phyloP scores from a whole-genome alignment of 2,888 invertebrate genomes.

The Eristalis arbustorum region DNA sequence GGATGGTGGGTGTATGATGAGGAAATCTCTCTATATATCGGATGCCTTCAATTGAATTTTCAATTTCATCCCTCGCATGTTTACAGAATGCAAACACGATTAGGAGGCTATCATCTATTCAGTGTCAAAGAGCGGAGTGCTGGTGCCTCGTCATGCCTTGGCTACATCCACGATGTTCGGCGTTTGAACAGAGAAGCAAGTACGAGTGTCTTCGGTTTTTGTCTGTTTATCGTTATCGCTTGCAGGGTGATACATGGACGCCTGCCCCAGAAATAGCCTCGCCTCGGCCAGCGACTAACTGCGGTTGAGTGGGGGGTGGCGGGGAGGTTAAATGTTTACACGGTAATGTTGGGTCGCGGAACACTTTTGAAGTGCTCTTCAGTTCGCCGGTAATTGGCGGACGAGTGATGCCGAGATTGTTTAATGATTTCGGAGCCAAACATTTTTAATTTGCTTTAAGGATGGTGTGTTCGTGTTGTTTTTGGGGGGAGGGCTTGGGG shows the following conservation, averaged over 20 bases:
- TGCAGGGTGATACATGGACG: conserved; percentile 11
- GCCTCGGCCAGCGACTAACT: not conserved
- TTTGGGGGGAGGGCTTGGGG: not conserved
- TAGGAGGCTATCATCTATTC: not conserved
- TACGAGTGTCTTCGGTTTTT: conserved; percentile 8
- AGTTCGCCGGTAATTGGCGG: conserved; percentile 22
- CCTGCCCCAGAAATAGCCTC: conserved; percentile 36
- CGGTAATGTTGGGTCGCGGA: not conserved
- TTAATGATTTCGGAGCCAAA: conserved; percentile 20
- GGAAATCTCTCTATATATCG: conserved; percentile 6
- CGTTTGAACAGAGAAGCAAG: not conserved
- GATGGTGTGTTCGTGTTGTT: not conserved
- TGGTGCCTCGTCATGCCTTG: not conserved
- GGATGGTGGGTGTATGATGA: not conserved
- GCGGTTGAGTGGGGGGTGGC: not conserved
- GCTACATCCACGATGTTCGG: too few species aligned
- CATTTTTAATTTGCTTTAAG: not conserved
- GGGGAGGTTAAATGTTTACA: conserved; percentile 28
- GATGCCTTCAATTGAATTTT: conserved; percentile 26
- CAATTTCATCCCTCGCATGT: conserved; percentile 28
- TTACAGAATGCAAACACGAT: conserved; percentile 45
- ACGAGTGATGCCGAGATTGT: conserved; percentile 12
- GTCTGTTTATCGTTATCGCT: conserved; percentile 38
- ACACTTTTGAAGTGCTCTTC: conserved; percentile 52
- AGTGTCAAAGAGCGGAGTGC: not conserved